These are phyloP conservation scores for Erythrolamprus reginae DNA, from an alignment of 2,113 vertebrate genomes.

Conservation along the genomic window DNA sequence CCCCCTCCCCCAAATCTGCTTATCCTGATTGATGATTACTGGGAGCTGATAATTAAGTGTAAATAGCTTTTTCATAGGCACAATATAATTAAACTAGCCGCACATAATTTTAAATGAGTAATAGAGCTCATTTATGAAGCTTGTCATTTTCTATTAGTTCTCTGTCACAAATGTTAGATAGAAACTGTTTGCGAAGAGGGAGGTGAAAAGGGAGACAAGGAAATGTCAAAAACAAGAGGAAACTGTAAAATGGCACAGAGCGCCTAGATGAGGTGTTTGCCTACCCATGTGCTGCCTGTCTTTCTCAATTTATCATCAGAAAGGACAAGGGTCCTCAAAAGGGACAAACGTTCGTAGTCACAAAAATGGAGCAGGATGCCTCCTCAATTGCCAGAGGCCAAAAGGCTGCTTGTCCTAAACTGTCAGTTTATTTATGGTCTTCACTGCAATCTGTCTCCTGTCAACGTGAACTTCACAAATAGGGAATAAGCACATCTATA, in stretches of 20 bases:
- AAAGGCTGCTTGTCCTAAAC: slow-evolving; percentile 59
- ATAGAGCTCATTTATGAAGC: slow-evolving; percentile 52
- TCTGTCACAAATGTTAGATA: slow-evolving; percentile 61
- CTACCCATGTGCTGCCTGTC: slow-evolving; percentile 83
- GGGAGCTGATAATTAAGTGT: slow-evolving; percentile 56
- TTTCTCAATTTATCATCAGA: slow-evolving; percentile 76
- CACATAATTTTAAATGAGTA: slow-evolving; percentile 53
- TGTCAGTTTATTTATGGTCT: slow-evolving; percentile 67
- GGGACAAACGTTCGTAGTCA: slow-evolving; percentile 64
- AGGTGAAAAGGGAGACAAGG: slow-evolving; percentile 72
- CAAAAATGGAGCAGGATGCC: slow-evolving; percentile 52
- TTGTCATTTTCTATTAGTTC: slow-evolving; percentile 71
- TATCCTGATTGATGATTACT: slow-evolving; percentile 1
- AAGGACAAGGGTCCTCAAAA: slow-evolving; percentile 79
- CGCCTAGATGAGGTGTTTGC: slow-evolving; percentile 76
- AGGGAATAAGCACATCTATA: background rate
- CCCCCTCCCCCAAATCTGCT: background rate
- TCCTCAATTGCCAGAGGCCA: slow-evolving; percentile 64
- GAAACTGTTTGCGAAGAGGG: slow-evolving; percentile 67
- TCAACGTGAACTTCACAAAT: slow-evolving; percentile 57
- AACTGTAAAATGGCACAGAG: slow-evolving; percentile 86
- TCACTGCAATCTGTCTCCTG: slow-evolving; percentile 66
- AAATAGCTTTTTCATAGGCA: slow-evolving; percentile 35
- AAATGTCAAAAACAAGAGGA: slow-evolving; percentile 81
- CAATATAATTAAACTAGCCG: slow-evolving; percentile 46